Evolutionary conservation across 1,140 invertebrate species (phyloP), one percentile per base, ranked within the genome.

Genomic region (Mamestra configurata): DNA sequence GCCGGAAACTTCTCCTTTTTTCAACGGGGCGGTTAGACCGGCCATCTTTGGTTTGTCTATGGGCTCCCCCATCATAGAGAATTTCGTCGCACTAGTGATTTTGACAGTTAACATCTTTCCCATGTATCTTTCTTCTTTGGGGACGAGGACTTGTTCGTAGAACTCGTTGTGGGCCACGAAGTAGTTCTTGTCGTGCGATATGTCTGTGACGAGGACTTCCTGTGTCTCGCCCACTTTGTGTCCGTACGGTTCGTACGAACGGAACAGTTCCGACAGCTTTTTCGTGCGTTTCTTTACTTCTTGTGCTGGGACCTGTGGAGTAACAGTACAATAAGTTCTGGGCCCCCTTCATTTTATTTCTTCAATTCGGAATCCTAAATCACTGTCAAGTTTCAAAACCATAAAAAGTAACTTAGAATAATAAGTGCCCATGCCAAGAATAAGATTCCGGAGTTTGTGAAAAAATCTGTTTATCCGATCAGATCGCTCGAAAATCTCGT

Each of bases 91-190:
- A 61, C 96, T 95, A 0, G 96, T 95, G 24, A 99, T 98, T 87
- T 96, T 96, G 0, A 99, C 98, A 35, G 96, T 96, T 0, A 99
- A 95, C 88, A 97, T 96, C 91, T 98, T 98, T 0, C 99, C 99
- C 96, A 99, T 96, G 20, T 97, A 96, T 84, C 97, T 96, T 7
- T 97, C 95, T 24, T 97, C 95, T 94, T 98, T 97, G 0, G 98
- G 98, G 0, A 99, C 96, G 46, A 99, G 92, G 5, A 99, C 97
- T 96, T 99, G 99, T 92, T 99, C 98, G 91, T 99, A 99, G 89
- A 95, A 98, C 91, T 99, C 98, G 93, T 99, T 99, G 93, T 99
- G 99, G 0, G 97, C 98, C 3, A 99, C 99, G 90, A 97, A 99
- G 94, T 98, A 97, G 51, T 97, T 96, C 86, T 97, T 97, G 92